Evolutionary conservation across 2,113 vertebrate species (phyloP).

Genomic region (Malurus elegans): DNA sequence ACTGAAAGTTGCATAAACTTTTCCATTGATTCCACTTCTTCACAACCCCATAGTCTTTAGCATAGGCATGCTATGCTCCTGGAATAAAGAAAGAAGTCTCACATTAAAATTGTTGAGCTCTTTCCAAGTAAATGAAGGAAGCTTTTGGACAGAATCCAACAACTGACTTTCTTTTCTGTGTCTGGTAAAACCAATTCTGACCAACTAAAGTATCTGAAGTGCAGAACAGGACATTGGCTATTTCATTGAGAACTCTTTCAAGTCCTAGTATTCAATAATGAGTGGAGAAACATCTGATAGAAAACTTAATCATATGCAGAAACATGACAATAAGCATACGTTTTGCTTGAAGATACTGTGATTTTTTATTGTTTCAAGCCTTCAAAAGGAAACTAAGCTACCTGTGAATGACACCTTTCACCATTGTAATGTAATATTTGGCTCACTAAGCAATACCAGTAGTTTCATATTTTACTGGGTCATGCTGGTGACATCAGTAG

Average conservation of each 20-base stretch:
- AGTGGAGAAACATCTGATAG: not conserved
- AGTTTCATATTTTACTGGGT: not conserved
- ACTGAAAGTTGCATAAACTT: not conserved
- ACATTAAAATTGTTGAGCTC: not conserved
- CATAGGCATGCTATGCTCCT: not conserved
- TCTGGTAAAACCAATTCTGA: not conserved
- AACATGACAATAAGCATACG: not conserved
- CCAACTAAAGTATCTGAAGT: not conserved
- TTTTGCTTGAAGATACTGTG: not conserved
- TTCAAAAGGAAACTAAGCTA: not conserved
- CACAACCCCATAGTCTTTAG: not conserved
- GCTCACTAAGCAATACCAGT: not conserved
- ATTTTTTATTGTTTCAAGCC: not conserved
- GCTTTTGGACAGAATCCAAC: not conserved
- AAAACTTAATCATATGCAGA: not conserved
- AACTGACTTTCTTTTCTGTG: not conserved
- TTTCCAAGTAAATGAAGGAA: not conserved
- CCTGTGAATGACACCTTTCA: not conserved
- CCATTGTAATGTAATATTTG: not conserved
- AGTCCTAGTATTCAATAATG: not conserved
- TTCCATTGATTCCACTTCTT: not conserved
- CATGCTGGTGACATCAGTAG: not conserved
- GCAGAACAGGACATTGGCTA: not conserved
- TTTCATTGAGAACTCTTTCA: not conserved
- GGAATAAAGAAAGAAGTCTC: not conserved